phyloP scores from a whole-genome alignment of 2,797 vertebrate genomes.

The Thunnus albacares region DNA sequence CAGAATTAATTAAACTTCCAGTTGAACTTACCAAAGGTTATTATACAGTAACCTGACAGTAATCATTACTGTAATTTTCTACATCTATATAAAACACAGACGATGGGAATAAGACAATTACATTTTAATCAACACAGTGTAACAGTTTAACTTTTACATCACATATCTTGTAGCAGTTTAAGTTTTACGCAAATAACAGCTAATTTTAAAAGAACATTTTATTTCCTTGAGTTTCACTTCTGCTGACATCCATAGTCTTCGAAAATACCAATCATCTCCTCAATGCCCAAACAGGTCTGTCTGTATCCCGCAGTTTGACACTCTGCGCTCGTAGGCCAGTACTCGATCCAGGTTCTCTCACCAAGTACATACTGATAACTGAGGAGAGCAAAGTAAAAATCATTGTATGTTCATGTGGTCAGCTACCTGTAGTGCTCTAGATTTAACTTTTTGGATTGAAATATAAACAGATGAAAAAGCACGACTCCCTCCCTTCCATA shows the following conservation, averaged over 20 bases:
- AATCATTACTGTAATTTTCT: too few relatives aligned
- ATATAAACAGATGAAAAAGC: background rate
- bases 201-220: background rate
- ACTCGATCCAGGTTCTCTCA: constrained; percentile 79
- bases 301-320: constrained; percentile 42
- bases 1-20: too few relatives aligned
- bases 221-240: background rate
- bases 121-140: constrained; percentile 17
- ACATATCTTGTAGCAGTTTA: background rate
- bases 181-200: constrained; percentile 8
- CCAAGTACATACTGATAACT: constrained; percentile 74
- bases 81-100: background rate
- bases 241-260: constrained; percentile 2
- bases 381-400: constrained; percentile 16
- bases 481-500: background rate
- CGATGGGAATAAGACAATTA: background rate
- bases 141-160: background rate
- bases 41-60: too few relatives aligned
- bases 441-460: background rate
- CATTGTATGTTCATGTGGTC: background rate
- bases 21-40: too few relatives aligned
- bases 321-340: constrained; percentile 69
- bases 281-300: constrained; percentile 55
- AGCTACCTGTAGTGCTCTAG: background rate
- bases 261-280: constrained; percentile 5